phyloP scores from a whole-genome alignment of 2,888 invertebrate genomes.

The Mesorhabditis sp. region DNA sequence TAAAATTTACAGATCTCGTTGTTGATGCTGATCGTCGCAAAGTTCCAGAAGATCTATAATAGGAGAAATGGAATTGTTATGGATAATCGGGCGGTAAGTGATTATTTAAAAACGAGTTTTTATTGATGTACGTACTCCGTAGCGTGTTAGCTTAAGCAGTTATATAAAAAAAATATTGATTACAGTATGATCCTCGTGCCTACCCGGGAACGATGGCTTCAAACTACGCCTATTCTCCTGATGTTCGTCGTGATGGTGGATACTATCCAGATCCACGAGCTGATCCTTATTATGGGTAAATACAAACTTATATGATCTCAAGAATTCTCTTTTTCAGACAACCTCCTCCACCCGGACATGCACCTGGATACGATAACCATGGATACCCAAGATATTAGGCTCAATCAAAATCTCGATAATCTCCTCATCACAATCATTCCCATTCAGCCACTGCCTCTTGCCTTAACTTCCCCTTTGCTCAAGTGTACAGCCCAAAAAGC shows the following conservation, averaged over 20 bases:
- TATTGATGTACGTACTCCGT: too few relatives aligned
- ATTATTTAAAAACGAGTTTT: not conserved
- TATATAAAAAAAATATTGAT: not conserved
- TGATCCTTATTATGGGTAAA: constrained; percentile 2
- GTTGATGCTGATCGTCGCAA: constrained; percentile 54
- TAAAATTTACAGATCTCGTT: constrained; percentile 47
- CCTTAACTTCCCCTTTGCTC: not conserved
- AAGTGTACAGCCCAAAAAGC: not conserved
- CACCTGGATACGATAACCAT: not conserved
- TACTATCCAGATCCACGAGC: constrained; percentile 5
- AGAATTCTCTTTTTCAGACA: too few relatives aligned
- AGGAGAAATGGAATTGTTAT: constrained; percentile 35
- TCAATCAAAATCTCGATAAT: not conserved
- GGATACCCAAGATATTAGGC: constrained; percentile 2
- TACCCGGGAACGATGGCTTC: constrained; percentile 13
- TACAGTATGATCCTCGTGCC: constrained; percentile 6
- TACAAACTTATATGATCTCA: too few relatives aligned
- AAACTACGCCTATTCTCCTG: constrained; percentile 17
- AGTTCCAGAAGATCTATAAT: constrained; percentile 56
- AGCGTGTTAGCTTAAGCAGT: too few relatives aligned
- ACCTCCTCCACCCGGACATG: not conserved
- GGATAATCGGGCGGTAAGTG: constrained; percentile 1
- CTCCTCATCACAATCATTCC: too few relatives aligned
- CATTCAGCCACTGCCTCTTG: too few relatives aligned
- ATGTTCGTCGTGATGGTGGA: constrained; percentile 12